These are phyloP conservation scores for Leptinotarsa lineolata DNA, from an alignment of 1,140 invertebrate genomes.

Conservation along the genomic window DNA sequence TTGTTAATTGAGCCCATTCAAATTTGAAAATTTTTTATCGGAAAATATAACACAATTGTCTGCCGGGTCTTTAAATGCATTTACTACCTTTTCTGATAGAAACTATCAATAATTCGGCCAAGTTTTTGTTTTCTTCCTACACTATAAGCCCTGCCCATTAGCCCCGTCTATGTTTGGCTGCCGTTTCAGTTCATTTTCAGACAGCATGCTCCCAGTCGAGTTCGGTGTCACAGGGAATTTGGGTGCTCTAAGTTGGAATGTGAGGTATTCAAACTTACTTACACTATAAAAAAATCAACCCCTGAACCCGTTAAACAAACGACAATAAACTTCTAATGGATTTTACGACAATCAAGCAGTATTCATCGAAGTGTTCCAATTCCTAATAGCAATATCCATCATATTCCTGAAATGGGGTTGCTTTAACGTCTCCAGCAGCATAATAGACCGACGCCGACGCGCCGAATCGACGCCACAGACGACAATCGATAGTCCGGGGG, in stretches of 20 bases:
- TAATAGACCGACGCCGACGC: not conserved
- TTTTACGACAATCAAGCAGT: not conserved
- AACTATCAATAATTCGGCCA: too few relatives aligned
- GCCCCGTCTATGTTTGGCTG: not conserved
- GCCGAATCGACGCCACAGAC: not conserved
- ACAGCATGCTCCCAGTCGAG: not conserved
- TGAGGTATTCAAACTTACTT: not conserved
- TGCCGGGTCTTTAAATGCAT: too few relatives aligned
- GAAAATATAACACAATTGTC: too few relatives aligned
- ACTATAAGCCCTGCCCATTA: not conserved
- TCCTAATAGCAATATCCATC: not conserved
- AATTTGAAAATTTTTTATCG: too few relatives aligned
- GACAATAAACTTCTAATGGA: not conserved
- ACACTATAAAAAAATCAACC: not conserved
- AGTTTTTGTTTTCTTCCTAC: too few relatives aligned
- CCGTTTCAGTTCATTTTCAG: not conserved
- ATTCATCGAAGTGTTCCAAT: not conserved
- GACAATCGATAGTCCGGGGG: slow-evolving; percentile 49
- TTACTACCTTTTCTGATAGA: too few relatives aligned
- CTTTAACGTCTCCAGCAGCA: not conserved
- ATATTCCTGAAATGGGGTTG: not conserved
- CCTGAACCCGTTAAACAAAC: not conserved
- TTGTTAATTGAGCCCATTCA: too few relatives aligned
- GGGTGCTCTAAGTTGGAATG: not conserved
- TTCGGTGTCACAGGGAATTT: not conserved